Conservation (phyloP, 2,113 vertebrate species). For the Oryzias celebensis region DNA sequence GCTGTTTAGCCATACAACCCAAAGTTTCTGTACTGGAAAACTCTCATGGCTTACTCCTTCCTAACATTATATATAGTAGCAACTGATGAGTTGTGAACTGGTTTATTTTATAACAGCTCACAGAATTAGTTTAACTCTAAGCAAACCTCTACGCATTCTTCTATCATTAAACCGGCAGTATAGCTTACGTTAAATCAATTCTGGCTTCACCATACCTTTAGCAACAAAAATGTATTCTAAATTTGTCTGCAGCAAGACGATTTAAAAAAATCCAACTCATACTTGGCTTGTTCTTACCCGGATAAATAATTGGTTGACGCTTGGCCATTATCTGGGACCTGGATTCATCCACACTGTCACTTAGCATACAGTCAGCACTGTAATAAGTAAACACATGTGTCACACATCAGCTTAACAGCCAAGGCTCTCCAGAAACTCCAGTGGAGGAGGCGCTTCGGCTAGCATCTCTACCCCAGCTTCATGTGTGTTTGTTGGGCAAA, state of each 20-base stretch:
- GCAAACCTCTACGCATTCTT: too few species aligned
- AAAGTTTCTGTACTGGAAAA: too few species aligned
- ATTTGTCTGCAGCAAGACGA: conserved; percentile 52
- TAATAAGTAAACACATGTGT: conserved; percentile 68
- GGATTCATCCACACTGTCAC: conserved; percentile 72
- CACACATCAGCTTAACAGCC: conserved; percentile 63
- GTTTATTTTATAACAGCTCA: too few species aligned
- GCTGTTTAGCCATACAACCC: too few species aligned
- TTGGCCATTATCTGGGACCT: conserved; percentile 62
- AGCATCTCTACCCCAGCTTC: conserved; percentile 38
- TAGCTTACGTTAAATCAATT: conserved; percentile 6
- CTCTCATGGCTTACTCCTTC: too few species aligned
- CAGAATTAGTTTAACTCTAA: too few species aligned
- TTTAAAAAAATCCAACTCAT: conserved; percentile 34
- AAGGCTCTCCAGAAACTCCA: conserved; percentile 63
- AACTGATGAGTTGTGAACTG: too few species aligned
- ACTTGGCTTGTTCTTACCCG: too few species aligned
- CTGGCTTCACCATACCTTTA: conserved; percentile 6
- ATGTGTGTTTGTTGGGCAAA: conserved; percentile 47
- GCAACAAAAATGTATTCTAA: conserved; percentile 2
- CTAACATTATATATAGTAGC: too few species aligned
- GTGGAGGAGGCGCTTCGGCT: conserved; percentile 53
- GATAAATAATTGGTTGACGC: conserved; percentile 38
- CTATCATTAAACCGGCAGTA: not conserved
- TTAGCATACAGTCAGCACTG: conserved; percentile 69